Conservation (phyloP, 2,113 vertebrate genomes). For the Ceyx melanurus region DNA sequence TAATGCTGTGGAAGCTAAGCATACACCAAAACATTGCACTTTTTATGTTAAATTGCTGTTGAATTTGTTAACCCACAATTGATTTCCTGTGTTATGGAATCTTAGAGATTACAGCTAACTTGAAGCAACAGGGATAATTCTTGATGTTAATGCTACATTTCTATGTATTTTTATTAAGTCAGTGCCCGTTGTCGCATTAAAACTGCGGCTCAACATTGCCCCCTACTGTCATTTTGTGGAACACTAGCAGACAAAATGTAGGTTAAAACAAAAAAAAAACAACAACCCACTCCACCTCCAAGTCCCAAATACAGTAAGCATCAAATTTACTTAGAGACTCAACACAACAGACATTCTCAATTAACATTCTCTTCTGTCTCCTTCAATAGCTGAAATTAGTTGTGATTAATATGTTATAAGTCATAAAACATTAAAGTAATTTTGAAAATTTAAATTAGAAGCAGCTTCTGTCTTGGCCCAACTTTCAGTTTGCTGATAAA, state of each 20-base stretch:
- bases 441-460: conserved; percentile 74
- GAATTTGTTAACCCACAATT: conserved; percentile 81
- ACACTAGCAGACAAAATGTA: not conserved
- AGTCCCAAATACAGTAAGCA: not conserved
- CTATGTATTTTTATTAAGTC: conserved; percentile 53
- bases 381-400: conserved; percentile 67
- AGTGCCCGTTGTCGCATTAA: not conserved
- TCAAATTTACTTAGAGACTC: not conserved
- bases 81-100: conserved; percentile 82
- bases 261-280: not conserved
- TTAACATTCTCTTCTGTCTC: conserved; percentile 60
- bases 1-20: conserved; percentile 70
- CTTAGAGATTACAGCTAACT: conserved; percentile 76
- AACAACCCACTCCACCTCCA: not conserved
- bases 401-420: conserved; percentile 69
- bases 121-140: conserved; percentile 79
- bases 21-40: conserved; percentile 64
- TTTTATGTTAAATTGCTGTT: conserved; percentile 80
- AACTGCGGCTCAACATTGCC: conserved; percentile 89
- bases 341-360: conserved; percentile 17
- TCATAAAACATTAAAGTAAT: conserved; percentile 64
- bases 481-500: conserved; percentile 64
- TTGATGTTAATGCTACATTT: conserved; percentile 71
- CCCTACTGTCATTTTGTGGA: conserved; percentile 76
- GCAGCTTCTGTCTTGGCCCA: conserved; percentile 67